Evolutionary conservation across 2,113 vertebrate species (phyloP), one percentile per base, ranked within the genome.

Genomic region (Gobiocypris rarus): DNA sequence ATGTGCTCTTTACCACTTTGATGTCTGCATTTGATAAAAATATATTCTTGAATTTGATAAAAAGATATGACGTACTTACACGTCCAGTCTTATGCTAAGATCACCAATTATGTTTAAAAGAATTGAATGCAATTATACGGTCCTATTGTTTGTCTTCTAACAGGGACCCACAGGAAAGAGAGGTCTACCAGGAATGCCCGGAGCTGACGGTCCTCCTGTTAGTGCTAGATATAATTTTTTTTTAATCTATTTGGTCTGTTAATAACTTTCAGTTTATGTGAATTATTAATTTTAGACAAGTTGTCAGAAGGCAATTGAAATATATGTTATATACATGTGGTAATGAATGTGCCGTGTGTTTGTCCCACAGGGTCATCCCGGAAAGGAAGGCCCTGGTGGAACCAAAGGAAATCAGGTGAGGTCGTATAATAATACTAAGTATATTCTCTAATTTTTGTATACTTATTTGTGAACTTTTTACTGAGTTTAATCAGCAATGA

Each of bases 121-220:
- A 52, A 59, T 41, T 45, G 38, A 15, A 70, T 11, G n/a, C 17
- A 52, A 59, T 59, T 41, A 38, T 73, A 31, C 28, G 9, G 15
- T 1, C 4, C 3, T 75, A 52, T 11, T 52, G 24, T 74, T 4
- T 75, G 7, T 75, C 24, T 31, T 31, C 15, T 75, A 19, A 52
- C 28, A 98, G 97, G 97, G 96, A 34, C 96, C 96, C 26, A 94
- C 78, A 63, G 97, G 97, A 63, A 98, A 98, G 87, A 96, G 96
- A 69, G 97, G 97, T 67, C 94, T 98, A 3, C 97, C 96, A 3
- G 97, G 97, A 85, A 96, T 97, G 95, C 95, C 96, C 0, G 97
- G 97, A 74, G 95, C 95, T 1, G 97, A 98, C 0, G 97, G 97
- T 1, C 96, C 95, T 45, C 96, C 96, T 8, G 96, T 98, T 92